These are phyloP conservation scores for Tychaedon coryphoeus DNA, from an alignment of 2,113 vertebrate species.

Conservation along the genomic window DNA sequence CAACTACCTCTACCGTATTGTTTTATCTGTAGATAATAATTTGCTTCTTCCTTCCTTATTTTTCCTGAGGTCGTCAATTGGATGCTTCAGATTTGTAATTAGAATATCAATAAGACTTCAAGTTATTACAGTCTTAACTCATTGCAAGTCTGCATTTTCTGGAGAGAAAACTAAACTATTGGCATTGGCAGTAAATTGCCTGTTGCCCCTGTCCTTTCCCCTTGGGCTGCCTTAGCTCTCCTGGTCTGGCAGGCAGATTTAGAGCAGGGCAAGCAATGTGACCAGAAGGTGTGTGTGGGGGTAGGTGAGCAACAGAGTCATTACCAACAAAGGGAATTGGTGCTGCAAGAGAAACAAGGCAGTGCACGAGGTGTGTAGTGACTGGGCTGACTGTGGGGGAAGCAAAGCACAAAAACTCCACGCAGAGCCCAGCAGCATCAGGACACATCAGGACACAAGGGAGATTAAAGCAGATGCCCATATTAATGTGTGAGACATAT, in stretches of 20 bases:
- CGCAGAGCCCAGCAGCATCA: not conserved
- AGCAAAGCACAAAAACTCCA: not conserved
- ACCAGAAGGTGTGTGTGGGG: not conserved
- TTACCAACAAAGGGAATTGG: not conserved
- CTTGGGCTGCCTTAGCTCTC: not conserved
- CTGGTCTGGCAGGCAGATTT: not conserved
- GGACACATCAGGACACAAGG: not conserved
- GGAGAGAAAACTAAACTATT: not conserved
- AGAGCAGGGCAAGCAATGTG: not conserved
- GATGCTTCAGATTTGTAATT: not conserved
- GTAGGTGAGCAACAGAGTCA: not conserved
- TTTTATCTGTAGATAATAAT: not conserved
- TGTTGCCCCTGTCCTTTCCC: not conserved
- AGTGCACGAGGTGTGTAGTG: not conserved
- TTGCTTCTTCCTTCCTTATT: not conserved
- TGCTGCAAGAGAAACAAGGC: not conserved
- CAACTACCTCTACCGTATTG: not conserved
- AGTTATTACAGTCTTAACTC: not conserved
- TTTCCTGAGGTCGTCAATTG: not conserved
- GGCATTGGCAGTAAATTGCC: not conserved
- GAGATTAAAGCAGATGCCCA: not conserved
- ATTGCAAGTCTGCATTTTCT: not conserved
- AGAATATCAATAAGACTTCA: not conserved
- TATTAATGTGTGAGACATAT: not conserved
- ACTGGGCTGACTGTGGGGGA: not conserved